Evolutionary conservation across 2,113 vertebrate species (phyloP).

Genomic region (Hirundichthys speculiger): DNA sequence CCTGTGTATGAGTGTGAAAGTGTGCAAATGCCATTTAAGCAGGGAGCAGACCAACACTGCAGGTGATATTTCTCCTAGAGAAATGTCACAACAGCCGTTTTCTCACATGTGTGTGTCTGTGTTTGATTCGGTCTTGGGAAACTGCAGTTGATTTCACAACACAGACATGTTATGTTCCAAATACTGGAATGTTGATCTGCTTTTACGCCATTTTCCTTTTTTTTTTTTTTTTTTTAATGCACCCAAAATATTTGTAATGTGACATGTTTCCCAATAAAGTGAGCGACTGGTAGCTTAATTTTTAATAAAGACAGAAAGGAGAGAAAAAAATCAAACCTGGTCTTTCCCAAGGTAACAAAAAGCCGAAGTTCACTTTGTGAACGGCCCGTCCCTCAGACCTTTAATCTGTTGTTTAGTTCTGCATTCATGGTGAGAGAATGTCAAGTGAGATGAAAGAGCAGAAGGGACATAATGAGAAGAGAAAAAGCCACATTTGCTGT

Average conservation of each 20-base stretch:
- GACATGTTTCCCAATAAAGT: neutral
- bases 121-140: constrained; percentile 45
- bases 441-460: constrained; percentile 10
- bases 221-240: too few species aligned
- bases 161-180: neutral
- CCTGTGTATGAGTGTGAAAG: constrained; percentile 42
- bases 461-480: constrained; percentile 1
- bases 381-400: neutral
- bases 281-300: neutral
- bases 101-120: constrained; percentile 24
- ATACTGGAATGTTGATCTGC: too few species aligned
- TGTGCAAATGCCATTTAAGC: constrained; percentile 75
- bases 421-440: neutral
- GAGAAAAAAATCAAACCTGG: neutral
- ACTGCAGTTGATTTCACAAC: constrained; percentile 37
- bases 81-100: constrained; percentile 77
- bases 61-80: constrained; percentile 77
- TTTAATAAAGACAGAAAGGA: neutral
- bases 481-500: neutral
- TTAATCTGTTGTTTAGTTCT: neutral
- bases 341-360: neutral
- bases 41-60: constrained; percentile 56
- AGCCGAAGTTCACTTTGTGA: neutral
- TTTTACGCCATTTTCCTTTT: too few species aligned
- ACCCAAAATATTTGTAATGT: neutral